These are phyloP conservation scores for Tympanuchus pallidicinctus DNA, from an alignment of 2,113 vertebrate species.

Conservation along the genomic window DNA sequence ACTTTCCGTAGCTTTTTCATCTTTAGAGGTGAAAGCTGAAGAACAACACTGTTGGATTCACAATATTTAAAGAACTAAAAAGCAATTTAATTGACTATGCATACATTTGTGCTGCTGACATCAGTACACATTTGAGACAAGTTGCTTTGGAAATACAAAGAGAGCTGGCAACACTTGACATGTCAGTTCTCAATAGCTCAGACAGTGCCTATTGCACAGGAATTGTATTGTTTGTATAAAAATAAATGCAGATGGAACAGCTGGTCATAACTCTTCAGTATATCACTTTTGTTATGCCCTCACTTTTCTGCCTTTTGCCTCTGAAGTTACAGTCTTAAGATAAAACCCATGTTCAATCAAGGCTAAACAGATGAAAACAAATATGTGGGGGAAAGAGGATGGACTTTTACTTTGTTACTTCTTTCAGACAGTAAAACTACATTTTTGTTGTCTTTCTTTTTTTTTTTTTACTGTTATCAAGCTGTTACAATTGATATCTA, in stretches of 20 bases:
- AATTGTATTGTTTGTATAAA: neutral
- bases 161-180: neutral
- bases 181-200: neutral
- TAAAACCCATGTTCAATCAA: neutral
- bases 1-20: constrained; percentile 14
- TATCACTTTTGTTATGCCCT: too few relatives aligned
- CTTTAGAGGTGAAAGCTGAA: neutral
- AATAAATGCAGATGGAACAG: neutral
- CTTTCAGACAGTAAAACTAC: neutral
- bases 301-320: neutral
- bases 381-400: neutral
- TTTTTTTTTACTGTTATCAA: neutral
- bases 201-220: neutral
- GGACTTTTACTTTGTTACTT: neutral
- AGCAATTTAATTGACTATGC: constrained; percentile 6
- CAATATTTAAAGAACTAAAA: neutral
- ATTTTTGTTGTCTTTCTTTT: neutral
- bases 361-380: neutral
- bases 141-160: neutral
- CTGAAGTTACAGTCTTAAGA: neutral
- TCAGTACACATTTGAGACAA: neutral
- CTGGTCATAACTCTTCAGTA: neutral
- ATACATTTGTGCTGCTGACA: neutral
- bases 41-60: neutral
- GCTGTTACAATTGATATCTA: neutral